phyloP scores from a whole-genome alignment of 1,140 invertebrate genomes.

The Drosophila auraria region DNA sequence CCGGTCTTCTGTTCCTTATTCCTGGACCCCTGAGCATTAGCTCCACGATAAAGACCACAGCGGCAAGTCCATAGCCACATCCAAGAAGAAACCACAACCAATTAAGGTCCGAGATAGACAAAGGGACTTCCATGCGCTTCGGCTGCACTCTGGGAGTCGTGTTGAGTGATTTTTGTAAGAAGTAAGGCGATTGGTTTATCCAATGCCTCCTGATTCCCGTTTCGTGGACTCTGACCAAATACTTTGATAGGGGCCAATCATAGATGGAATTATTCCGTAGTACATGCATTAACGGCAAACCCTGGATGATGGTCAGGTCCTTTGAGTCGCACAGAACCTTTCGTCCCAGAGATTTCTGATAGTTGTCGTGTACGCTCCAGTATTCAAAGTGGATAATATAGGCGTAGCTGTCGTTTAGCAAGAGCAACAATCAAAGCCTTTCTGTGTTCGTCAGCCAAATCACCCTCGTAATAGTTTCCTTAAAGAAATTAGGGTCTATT shows the following conservation, averaged over 20 bases:
- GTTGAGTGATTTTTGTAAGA: background rate
- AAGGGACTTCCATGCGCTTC: background rate
- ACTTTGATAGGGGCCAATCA: background rate
- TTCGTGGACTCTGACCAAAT: background rate
- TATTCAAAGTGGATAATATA: background rate
- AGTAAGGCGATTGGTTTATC: background rate
- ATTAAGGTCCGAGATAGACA: slow-evolving; percentile 2
- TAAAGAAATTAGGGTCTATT: background rate
- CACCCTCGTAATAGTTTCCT: too few relatives aligned
- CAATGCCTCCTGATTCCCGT: slow-evolving; percentile 11
- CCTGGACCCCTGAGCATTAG: background rate
- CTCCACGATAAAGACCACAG: slow-evolving; percentile 23
- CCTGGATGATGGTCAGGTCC: background rate
- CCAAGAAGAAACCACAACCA: slow-evolving; percentile 30
- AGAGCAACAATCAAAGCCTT: background rate
- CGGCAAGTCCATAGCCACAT: slow-evolving; percentile 14
- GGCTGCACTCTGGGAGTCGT: too few relatives aligned
- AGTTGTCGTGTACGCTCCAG: background rate
- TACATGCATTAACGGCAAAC: background rate
- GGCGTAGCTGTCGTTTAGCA: slow-evolving; percentile 7
- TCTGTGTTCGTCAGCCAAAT: background rate
- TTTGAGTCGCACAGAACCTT: slow-evolving; percentile 5
- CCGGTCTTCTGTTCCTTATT: background rate
- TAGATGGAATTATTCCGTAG: slow-evolving; percentile 24
- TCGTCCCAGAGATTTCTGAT: background rate